These are phyloP conservation scores for Trilocha varians DNA, from an alignment of 2,888 invertebrate genomes.

Conservation along the genomic window DNA sequence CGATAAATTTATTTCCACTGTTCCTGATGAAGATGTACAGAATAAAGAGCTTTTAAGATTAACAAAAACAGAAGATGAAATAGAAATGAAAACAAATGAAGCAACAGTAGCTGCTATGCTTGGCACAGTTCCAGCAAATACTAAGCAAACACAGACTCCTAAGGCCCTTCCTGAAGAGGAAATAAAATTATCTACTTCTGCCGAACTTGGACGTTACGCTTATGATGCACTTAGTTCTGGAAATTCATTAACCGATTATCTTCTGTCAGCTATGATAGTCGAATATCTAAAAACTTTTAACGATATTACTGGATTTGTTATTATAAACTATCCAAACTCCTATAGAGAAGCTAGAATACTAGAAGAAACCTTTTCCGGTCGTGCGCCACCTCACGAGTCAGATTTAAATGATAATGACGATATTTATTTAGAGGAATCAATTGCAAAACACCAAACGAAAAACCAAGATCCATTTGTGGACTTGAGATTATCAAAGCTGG, in stretches of 20 bases:
- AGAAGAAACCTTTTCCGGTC: constrained; percentile 74
- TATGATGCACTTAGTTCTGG: constrained; percentile 71
- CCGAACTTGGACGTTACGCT: constrained; percentile 70
- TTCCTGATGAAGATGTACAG: constrained; percentile 30
- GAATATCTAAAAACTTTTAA: constrained; percentile 71
- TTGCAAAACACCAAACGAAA: constrained; percentile 44
- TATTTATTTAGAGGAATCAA: constrained; percentile 54
- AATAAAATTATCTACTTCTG: constrained; percentile 58
- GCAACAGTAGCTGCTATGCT: constrained; percentile 26
- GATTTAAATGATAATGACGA: constrained; percentile 48
- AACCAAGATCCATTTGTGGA: constrained; percentile 45
- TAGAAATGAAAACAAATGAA: constrained; percentile 33
- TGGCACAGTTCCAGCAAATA: constrained; percentile 37
- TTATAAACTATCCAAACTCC: constrained; percentile 76
- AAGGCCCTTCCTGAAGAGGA: constrained; percentile 73
- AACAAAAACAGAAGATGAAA: constrained; percentile 47
- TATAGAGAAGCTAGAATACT: constrained; percentile 73
- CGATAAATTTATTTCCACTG: constrained; percentile 41
- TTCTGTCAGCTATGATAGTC: constrained; percentile 72
- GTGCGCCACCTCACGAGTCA: constrained; percentile 50
- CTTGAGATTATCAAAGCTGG: constrained; percentile 60
- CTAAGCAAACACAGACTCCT: constrained; percentile 76
- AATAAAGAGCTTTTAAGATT: constrained; percentile 46
- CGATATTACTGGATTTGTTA: constrained; percentile 73
- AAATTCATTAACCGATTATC: constrained; percentile 65